Base-by-base conservation (phyloP, 1,140 invertebrate genomes). In the Proctacanthus coquilletti region DNA sequence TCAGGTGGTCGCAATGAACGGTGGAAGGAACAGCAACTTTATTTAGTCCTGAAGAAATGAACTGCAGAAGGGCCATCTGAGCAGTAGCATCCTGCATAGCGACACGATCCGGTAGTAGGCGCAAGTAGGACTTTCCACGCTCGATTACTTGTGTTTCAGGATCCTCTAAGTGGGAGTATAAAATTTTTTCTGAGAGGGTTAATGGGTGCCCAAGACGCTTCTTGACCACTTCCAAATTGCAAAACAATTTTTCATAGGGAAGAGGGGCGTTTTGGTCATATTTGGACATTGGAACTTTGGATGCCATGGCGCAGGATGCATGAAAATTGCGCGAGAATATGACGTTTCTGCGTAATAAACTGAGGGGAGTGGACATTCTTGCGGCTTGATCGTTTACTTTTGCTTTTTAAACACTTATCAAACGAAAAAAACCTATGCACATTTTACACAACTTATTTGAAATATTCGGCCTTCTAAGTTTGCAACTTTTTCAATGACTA, bases 11-110 rank as follows among this genome's bases (percentile, higher is more conserved):
- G 65, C 93, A 98, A 61, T 98, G 93, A 53, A 97, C 94, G 17
- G 93, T 97, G 3, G 89, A 92, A 2, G 93, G 93, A 5, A 97
- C 92, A 39, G 91, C 88, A 0, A 92, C 88, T 45, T 69, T 73
- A 13, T 85, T 84, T 19, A 97, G 64, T 39, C 94, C 93, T 53
- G 77, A 82, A 3, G 89, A 96, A 51, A 98, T 98, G 57, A 98
- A 98, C 63, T 98, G 93, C 33, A 98, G 64, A 87, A 97, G 92
- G 15, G 93, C 93, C 93, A 98, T 98, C 68, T 98, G 80, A 5
- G 93, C 93, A 20, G 93, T 98, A 4, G 93, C 93, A 74, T 98
- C 93, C 64, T 97, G 93, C 92, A 97, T 96, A 40, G 91, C 93
- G 27, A 97, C 93, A 48, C 92, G 71, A 58, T 97, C 93, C 9